Percentiles rank a stretch among this genome's conserved stretches.
phyloP scores from a whole-genome alignment of 1,140 invertebrate species.

The Hylaeus anthracinus region DNA sequence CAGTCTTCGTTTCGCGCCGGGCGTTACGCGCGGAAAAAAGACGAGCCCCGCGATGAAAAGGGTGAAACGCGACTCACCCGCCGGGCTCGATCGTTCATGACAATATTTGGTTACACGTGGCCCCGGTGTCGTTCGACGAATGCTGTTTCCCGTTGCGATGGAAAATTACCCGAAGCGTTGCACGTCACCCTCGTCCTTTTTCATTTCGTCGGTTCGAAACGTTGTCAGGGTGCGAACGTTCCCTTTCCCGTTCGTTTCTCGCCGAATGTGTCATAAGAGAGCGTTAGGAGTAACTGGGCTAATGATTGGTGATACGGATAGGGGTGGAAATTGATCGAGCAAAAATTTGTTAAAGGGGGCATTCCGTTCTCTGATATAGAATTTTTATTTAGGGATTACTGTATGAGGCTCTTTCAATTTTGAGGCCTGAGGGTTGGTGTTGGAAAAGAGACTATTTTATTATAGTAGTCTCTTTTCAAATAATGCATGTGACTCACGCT shows the following conservation, averaged over 20 bases:
- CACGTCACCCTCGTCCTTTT: constrained; percentile 44
- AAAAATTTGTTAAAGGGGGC: too few species aligned
- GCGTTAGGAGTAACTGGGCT: too few species aligned
- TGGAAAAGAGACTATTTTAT: too few species aligned
- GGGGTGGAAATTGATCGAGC: too few species aligned
- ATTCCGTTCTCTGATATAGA: too few species aligned
- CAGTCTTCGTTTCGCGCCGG: constrained; percentile 35
- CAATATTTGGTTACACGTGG: constrained; percentile 49
- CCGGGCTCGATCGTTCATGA: constrained; percentile 43
- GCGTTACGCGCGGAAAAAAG: constrained; percentile 21
- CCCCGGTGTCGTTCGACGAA: constrained; percentile 25
- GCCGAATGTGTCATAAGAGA: too few species aligned
- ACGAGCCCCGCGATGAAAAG: constrained; percentile 38
- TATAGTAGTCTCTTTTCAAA: too few species aligned
- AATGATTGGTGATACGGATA: too few species aligned
- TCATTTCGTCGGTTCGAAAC: constrained; percentile 28
- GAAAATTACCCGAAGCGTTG: constrained; percentile 47
- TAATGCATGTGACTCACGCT: too few species aligned
- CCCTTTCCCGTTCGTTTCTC: not conserved
- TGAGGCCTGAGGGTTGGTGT: too few species aligned
- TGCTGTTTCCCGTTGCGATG: constrained; percentile 41
- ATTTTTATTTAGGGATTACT: too few species aligned
- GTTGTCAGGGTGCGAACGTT: constrained; percentile 28
- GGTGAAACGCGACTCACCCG: constrained; percentile 28
- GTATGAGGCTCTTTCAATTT: too few species aligned